Evolutionary conservation across 2,113 vertebrate species (phyloP), one percentile per base, ranked within the genome.

Genomic region (Psilopogon haemacephalus): DNA sequence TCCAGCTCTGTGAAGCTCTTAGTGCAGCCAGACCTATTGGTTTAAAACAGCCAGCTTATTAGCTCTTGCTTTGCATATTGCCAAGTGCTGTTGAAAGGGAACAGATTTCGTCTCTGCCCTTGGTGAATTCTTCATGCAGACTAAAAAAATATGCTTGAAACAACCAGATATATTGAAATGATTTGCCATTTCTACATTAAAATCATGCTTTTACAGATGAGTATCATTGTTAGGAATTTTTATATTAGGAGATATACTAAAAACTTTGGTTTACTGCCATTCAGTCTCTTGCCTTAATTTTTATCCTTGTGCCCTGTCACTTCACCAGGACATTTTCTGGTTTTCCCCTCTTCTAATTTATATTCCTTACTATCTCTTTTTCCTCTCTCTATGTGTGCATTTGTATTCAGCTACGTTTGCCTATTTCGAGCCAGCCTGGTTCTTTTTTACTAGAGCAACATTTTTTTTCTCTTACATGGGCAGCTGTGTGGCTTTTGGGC

Each of bases 41-140:
- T 89, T 95, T 94, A 90, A 94, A 94, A 56, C 91, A 95, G 86
- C n/a, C 44, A 1, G 89, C 70, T 94, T 95, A 94, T 95, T 96
- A 95, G 93, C 67, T 90, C 63, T 67, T 83, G 52, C 67, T 83
- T 84, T 6, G 1, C 90, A 35, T 79, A 88, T 60, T 94, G 95
- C 95, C 85, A 95, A 95, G 90, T 80, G 30, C 89, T 89, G 38
- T 84, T 93, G 88, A 88, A 93, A 93, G 17, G 60, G 56, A 96
- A 93, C 93, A 95, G 92, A 94, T 96, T 95, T 95, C 79, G 38
- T 91, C 92, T 64, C 94, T 58, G 7, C 85, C 72, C 83, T 95
- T 32, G 8, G 85, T 80, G 88, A 90, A 91, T 94, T 90, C 92
- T 89, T 95, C 88, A 77, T 15, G 60, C 64, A 84, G 88, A 42